Evolutionary conservation across 2,113 vertebrate species (phyloP).

Genomic region (Poeciliopsis occidentalis): DNA sequence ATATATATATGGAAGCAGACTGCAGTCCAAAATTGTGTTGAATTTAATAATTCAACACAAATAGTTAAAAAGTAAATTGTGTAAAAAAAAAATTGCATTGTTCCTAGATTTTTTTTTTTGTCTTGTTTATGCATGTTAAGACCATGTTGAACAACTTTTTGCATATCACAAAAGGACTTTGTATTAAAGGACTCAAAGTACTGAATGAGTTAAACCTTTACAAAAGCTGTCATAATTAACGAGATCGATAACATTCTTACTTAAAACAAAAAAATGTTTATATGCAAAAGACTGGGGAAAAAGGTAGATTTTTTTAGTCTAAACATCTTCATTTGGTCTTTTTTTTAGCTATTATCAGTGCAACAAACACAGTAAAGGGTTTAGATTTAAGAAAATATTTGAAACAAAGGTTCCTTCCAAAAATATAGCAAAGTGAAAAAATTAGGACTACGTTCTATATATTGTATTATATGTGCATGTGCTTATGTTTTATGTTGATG

Average conservation of each 20-base stretch:
- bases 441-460: neutral
- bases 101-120: neutral
- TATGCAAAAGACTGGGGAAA: neutral
- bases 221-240: neutral
- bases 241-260: neutral
- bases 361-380: too few relatives aligned
- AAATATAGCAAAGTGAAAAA: neutral
- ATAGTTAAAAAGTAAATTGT: neutral
- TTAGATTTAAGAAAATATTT: too few relatives aligned
- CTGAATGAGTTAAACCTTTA: neutral
- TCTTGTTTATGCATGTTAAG: neutral
- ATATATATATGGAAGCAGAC: neutral
- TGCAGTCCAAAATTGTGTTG: too few relatives aligned
- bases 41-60: neutral
- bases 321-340: too few relatives aligned
- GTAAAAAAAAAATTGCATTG: neutral
- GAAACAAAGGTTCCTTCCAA: too few relatives aligned
- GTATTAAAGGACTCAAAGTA: neutral
- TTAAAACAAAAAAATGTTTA: neutral
- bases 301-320: neutral
- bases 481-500: neutral
- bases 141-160: neutral
- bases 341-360: too few relatives aligned
- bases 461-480: too few relatives aligned
- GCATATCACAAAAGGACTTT: neutral